Conservation (phyloP, 2,888 invertebrate species). For the Iselma pallidipennis region DNA sequence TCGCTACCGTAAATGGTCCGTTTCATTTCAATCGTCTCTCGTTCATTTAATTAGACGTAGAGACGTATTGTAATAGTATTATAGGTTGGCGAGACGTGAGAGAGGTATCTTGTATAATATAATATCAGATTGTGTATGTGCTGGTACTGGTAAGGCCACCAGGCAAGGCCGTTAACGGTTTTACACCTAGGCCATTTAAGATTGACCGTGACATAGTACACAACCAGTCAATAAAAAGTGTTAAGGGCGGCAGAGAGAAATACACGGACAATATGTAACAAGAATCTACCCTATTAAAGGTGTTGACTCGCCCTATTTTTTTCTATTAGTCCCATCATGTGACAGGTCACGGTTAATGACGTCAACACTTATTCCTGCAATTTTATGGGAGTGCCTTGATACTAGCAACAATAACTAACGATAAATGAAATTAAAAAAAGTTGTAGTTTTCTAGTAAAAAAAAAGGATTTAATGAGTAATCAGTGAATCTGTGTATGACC, state of each 20-base stretch:
- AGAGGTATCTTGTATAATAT: neutral
- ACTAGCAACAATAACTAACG: neutral
- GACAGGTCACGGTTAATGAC: neutral
- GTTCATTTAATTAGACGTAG: neutral
- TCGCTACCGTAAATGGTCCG: slow-evolving; percentile 20
- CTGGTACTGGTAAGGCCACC: neutral
- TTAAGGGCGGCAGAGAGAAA: neutral
- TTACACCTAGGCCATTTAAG: slow-evolving; percentile 16
- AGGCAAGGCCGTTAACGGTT: slow-evolving; percentile 21
- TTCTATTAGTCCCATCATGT: neutral
- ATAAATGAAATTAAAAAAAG: neutral
- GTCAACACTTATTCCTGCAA: neutral
- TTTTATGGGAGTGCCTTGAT: neutral
- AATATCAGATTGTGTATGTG: neutral
- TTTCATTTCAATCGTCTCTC: neutral
- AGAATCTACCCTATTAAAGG: slow-evolving; percentile 16
- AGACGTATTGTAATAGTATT: neutral
- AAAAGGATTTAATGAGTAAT: too few species aligned
- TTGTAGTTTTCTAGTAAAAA: too few species aligned
- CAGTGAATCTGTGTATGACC: too few species aligned
- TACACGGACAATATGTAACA: neutral
- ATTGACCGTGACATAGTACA: slow-evolving; percentile 21
- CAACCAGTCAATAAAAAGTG: slow-evolving; percentile 6
- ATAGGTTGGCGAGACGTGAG: neutral
- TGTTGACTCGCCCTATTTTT: neutral